These are phyloP conservation scores for Drosophila pallidifrons DNA, from an alignment of 1,140 invertebrate species.

Conservation along the genomic window DNA sequence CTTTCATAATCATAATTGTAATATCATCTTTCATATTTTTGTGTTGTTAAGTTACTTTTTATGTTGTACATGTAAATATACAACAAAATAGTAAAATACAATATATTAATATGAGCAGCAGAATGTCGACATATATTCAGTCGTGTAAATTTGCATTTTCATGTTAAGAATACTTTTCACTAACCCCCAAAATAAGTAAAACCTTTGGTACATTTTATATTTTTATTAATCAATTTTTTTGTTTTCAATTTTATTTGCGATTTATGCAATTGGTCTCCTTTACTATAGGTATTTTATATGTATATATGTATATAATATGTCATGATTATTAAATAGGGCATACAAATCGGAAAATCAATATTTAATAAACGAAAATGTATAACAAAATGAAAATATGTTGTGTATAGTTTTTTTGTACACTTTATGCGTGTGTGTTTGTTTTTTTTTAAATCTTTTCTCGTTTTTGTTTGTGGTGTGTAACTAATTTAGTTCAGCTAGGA, in stretches of 20 bases:
- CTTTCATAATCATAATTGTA: too few species aligned
- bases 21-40: too few species aligned
- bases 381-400: slow-evolving; percentile 46
- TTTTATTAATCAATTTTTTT: slow-evolving; percentile 54
- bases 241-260: slow-evolving; percentile 54
- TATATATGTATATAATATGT: slow-evolving; percentile 54
- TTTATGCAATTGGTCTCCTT: slow-evolving; percentile 51
- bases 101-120: too few species aligned
- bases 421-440: slow-evolving; percentile 7
- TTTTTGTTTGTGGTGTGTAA: slow-evolving; percentile 35
- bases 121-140: too few species aligned
- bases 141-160: too few species aligned
- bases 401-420: slow-evolving; percentile 31
- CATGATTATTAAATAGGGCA: slow-evolving; percentile 74
- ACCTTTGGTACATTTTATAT: slow-evolving; percentile 13
- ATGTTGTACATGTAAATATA: too few species aligned
- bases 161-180: not conserved
- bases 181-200: not conserved
- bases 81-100: too few species aligned
- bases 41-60: too few species aligned
- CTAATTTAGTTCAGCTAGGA: slow-evolving; percentile 72
- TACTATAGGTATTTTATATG: slow-evolving; percentile 33
- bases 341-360: slow-evolving; percentile 54
- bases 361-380: slow-evolving; percentile 54
- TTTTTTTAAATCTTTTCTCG: slow-evolving; percentile 9